A percentile compares a stretch with the other conserved stretches of the same genome.
Conservation (phyloP, 2,797 vertebrate species). For the Tenualosa thibaudeaui region DNA sequence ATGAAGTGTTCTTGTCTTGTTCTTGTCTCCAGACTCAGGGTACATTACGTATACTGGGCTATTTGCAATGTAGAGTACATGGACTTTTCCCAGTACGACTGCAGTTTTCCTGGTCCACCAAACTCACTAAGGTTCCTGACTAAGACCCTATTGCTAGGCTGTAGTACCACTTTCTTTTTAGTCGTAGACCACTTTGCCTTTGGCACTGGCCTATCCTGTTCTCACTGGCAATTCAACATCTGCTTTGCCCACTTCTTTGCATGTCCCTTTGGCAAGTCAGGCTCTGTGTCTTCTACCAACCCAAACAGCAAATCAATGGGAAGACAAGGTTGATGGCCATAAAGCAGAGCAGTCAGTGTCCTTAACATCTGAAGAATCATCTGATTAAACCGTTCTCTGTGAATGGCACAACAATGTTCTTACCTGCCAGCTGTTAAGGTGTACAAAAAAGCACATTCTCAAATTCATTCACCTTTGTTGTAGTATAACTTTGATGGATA, state of each 20-base stretch:
- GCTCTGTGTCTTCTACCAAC: neutral
- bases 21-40: slow-evolving; percentile 29
- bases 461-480: slow-evolving; percentile 19
- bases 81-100: slow-evolving; percentile 38
- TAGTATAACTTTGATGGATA: slow-evolving; percentile 21
- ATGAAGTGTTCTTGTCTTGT: slow-evolving; percentile 29
- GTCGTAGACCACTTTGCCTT: slow-evolving; percentile 30
- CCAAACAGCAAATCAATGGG: slow-evolving; percentile 38
- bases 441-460: slow-evolving; percentile 22
- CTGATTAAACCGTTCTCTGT: slow-evolving; percentile 13
- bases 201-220: slow-evolving; percentile 35
- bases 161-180: slow-evolving; percentile 3
- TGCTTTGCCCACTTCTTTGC: slow-evolving; percentile 24
- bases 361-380: slow-evolving; percentile 31
- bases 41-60: slow-evolving; percentile 36
- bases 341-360: slow-evolving; percentile 13
- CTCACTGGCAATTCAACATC: slow-evolving; percentile 38
- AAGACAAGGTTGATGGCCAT: slow-evolving; percentile 34
- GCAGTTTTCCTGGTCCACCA: slow-evolving; percentile 45
- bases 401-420: slow-evolving; percentile 17
- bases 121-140: slow-evolving; percentile 42
- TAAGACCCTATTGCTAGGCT: slow-evolving; percentile 42
- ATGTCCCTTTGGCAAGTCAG: slow-evolving; percentile 23
- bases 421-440: slow-evolving; percentile 15
- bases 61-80: slow-evolving; percentile 28